Base-by-base conservation (phyloP, 2,113 vertebrate species). In the Anas platyrhynchos region DNA sequence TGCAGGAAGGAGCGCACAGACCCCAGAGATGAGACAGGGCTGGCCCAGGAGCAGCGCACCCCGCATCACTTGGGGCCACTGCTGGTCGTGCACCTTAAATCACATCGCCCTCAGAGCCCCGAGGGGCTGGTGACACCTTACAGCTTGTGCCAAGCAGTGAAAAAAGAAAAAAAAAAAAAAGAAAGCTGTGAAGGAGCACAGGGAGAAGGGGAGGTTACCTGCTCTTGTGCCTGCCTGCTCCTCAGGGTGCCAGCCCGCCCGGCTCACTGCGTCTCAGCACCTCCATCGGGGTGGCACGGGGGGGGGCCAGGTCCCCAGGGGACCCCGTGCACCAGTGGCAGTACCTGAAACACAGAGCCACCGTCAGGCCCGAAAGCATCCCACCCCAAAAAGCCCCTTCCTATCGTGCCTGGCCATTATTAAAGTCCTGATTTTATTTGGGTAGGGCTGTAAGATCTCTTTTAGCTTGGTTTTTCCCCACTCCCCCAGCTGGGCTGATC, bases 241-340 rank as follows among this genome's bases (percentile, higher is more conserved):
- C 80, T 80, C 2, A 1, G 26, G 58, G 58, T 61, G 48, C 41
- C 0, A 0, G 29, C 14, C 29, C 17, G 4, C 36, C 46, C 1
- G 1, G 52, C 44, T 68, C 0, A 7, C 41, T 52, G 69, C 10
- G 0, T 13, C 62, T 93, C 71, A 34, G 74, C 85, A 26, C 16
- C 32, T 55, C 58, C 67, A 23, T 25, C 65, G 31, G 11, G 79
- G 7, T 2, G 1, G 69, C 65, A 34, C 73, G 11, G 55, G 59
- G 6, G 6, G 25, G 31, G 17, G 54, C 5, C 65, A 76, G 31
- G 16, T 55, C 65, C 44, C 20, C 48, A 22, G 5, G 6, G 38
- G 26, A 14, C 31, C 77, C 87, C 48, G 1, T 0, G 1, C 15
- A n/a, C 9, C 69, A 21, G 1, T 2, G 46, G 27, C 1, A 14